Conservation (phyloP, 1,140 invertebrate species). For the Venustaconcha ellipsiformis region DNA sequence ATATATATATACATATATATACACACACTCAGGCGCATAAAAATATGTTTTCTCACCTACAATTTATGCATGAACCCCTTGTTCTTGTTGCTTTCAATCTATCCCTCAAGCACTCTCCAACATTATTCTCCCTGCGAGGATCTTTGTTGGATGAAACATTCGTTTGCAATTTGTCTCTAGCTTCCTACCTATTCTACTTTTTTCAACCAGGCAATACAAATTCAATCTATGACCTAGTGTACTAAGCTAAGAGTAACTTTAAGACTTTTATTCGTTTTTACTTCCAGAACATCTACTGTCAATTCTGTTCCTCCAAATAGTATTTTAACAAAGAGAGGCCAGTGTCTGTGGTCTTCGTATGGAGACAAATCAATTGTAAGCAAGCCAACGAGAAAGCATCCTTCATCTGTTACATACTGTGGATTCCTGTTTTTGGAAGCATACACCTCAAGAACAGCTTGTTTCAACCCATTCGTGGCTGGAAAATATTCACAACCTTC, state of each 20-base stretch:
- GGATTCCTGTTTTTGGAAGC: slow-evolving; percentile 20
- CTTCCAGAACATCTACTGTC: slow-evolving; percentile 22
- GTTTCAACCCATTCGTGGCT: slow-evolving; percentile 5
- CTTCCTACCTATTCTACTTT: too few relatives aligned
- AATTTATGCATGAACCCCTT: too few relatives aligned
- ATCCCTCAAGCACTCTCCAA: too few relatives aligned
- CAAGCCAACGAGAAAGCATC: slow-evolving; percentile 16
- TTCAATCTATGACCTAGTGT: neutral
- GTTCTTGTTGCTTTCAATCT: too few relatives aligned
- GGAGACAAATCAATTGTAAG: slow-evolving; percentile 21
- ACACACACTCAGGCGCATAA: too few relatives aligned
- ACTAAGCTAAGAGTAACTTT: slow-evolving; percentile 11
- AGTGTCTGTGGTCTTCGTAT: neutral
- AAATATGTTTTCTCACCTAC: too few relatives aligned
- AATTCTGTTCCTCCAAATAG: slow-evolving; percentile 37
- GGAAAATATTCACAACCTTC: slow-evolving; percentile 34
- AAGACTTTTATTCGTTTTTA: neutral
- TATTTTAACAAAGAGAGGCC: slow-evolving; percentile 10
- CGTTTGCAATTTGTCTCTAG: too few relatives aligned
- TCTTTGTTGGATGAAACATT: too few relatives aligned
- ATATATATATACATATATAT: too few relatives aligned
- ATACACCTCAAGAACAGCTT: slow-evolving; percentile 35
- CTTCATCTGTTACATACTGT: slow-evolving; percentile 19
- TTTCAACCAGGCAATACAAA: too few relatives aligned
- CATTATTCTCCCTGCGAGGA: too few relatives aligned